These are phyloP conservation scores for Cinclus cinclus DNA, from an alignment of 2,113 vertebrate species.

Conservation along the genomic window DNA sequence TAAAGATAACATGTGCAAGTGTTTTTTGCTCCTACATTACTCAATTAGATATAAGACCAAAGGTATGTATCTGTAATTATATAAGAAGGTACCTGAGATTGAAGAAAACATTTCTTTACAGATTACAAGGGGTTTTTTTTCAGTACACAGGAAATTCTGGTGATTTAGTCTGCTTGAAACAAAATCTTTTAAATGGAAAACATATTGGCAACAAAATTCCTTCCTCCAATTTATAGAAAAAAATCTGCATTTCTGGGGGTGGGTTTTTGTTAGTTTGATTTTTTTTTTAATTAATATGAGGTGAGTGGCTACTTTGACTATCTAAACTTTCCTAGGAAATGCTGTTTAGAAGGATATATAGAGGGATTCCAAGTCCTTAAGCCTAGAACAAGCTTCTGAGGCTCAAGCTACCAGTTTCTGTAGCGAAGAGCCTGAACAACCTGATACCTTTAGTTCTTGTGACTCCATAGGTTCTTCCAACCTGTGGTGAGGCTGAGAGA, in stretches of 20 bases:
- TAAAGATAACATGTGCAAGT: neutral
- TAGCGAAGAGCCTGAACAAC: neutral
- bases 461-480: neutral
- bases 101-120: neutral
- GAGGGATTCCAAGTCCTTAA: neutral
- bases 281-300: neutral
- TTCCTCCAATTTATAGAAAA: neutral
- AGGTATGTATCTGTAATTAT: neutral
- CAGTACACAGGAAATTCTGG: neutral
- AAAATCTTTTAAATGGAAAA: neutral
- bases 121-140: neutral
- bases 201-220: neutral
- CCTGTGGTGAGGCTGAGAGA: neutral
- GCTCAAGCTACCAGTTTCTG: neutral
- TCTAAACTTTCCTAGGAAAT: neutral
- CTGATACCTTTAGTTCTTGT: neutral
- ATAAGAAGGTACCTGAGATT: neutral
- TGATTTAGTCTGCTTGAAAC: neutral
- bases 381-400: neutral
- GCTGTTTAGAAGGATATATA: neutral
- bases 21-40: neutral
- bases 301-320: neutral
- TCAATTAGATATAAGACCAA: neutral
- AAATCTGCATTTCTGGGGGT: neutral
- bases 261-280: neutral